Evolutionary conservation across 2,113 vertebrate species (phyloP).

Genomic region (Hippocampus abdominalis): DNA sequence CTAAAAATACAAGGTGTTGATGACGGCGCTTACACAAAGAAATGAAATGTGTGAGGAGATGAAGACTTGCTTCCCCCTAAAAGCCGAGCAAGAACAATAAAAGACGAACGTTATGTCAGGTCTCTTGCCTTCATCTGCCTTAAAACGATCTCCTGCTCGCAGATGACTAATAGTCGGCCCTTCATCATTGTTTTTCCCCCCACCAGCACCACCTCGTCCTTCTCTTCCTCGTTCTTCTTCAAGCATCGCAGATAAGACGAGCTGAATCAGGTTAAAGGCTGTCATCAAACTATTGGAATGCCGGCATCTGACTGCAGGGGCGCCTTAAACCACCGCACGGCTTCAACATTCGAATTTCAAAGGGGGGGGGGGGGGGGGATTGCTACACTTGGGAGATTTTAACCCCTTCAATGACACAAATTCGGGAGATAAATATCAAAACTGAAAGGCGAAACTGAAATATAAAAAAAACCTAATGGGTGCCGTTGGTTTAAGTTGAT

Average conservation of each 20-base stretch:
- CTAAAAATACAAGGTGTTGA: constrained; percentile 71
- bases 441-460: too few relatives aligned
- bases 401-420: not conserved
- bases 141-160: not conserved
- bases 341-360: not conserved
- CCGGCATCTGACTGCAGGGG: not conserved
- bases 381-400: not conserved
- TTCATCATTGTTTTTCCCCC: constrained; percentile 12
- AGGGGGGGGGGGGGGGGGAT: not conserved
- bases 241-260: constrained; percentile 39
- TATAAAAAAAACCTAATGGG: too few relatives aligned
- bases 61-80: not conserved
- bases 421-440: too few relatives aligned
- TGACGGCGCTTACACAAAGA: constrained; percentile 32
- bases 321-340: not conserved
- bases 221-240: constrained; percentile 21
- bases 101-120: not conserved
- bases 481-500: too few relatives aligned
- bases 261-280: constrained; percentile 42
- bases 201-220: constrained; percentile 28
- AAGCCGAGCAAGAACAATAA: not conserved
- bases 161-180: not conserved
- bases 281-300: constrained; percentile 1
- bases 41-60: not conserved
- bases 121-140: not conserved